Evolutionary conservation across 2,797 vertebrate species (phyloP), one percentile per base, ranked within the genome.

Genomic region (Sardinella longiceps): DNA sequence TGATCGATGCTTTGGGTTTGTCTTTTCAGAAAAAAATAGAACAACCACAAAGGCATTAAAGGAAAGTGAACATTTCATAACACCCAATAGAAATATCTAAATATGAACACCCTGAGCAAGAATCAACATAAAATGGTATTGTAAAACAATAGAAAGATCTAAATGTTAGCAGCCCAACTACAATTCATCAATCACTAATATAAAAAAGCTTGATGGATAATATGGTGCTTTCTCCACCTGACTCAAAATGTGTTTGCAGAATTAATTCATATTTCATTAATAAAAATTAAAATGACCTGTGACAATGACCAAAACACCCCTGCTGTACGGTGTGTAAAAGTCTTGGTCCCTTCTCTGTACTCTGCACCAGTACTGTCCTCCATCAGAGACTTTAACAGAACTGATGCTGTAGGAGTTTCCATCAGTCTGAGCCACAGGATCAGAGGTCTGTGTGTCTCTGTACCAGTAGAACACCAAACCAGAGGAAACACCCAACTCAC

Each of bases 401-500:
- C 10, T 51, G 70, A 84, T 84, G 70, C 5, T 63, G 81, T 63
- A 83, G 81, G 70, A 50, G 82, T 82, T 39, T 83, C 15, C 80
- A 51, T 2, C 0, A 5, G 0, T 86, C 37, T 20, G 50, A 10
- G 10, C 80, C 81, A 82, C 66, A 83, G 10, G 83, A 46, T 81
- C 56, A 56, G 56, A 60, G 77, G 80, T 81, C 14, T 58, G 83
- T 48, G 77, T 84, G 77, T 84, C 23, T 81, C 58, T 84, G 74
- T 80, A 63, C 83, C 77, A 84, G 83, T 84, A 84, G 45, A 20
- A 81, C 51, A 60, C 28, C 83, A 77, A 84, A 60, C 56, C 83
- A 81, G 83, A 33, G 39, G 77, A n/a, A 11, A 1, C 77, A 48
- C 45, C 5, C 77, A 81, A n/a, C 43, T 25, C 23, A 81, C 84